These are phyloP conservation scores for Galerucella nymphaeae DNA, from an alignment of 2,888 invertebrate genomes.

Conservation along the genomic window DNA sequence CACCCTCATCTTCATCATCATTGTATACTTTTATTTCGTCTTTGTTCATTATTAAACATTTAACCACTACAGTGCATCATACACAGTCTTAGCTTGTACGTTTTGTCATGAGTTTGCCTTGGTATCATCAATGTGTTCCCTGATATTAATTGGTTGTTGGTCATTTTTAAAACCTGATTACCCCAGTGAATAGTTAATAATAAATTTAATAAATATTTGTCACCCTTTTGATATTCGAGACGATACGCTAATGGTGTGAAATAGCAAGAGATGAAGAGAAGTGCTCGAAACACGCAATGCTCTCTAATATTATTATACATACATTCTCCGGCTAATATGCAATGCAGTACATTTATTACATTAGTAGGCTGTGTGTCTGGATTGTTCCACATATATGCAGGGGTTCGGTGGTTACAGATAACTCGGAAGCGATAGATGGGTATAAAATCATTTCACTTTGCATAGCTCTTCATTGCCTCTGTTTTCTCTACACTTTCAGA, in stretches of 20 bases:
- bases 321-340: slow-evolving; percentile 58
- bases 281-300: slow-evolving; percentile 41
- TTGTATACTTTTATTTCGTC: too few relatives aligned
- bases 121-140: too few relatives aligned
- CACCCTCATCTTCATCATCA: too few relatives aligned
- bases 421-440: slow-evolving; percentile 44
- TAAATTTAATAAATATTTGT: background rate
- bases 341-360: slow-evolving; percentile 62
- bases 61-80: too few relatives aligned
- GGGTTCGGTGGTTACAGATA: slow-evolving; percentile 52
- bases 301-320: slow-evolving; percentile 51
- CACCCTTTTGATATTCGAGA: slow-evolving; percentile 1
- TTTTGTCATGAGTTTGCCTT: too few relatives aligned
- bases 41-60: too few relatives aligned
- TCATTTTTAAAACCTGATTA: too few relatives aligned
- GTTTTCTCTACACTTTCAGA: slow-evolving; percentile 33
- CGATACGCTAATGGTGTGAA: slow-evolving; percentile 17
- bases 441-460: slow-evolving; percentile 40
- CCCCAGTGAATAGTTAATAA: background rate
- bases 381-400: slow-evolving; percentile 54
- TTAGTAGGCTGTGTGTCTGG: slow-evolving; percentile 56
- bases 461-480: slow-evolving; percentile 25
- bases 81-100: too few relatives aligned
- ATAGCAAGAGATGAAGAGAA: slow-evolving; percentile 33
- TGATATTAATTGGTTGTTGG: too few relatives aligned